Evolutionary conservation across 2,888 invertebrate genomes (phyloP), one percentile per base, ranked within the genome.

Genomic region (Hypercompe scribonia): DNA sequence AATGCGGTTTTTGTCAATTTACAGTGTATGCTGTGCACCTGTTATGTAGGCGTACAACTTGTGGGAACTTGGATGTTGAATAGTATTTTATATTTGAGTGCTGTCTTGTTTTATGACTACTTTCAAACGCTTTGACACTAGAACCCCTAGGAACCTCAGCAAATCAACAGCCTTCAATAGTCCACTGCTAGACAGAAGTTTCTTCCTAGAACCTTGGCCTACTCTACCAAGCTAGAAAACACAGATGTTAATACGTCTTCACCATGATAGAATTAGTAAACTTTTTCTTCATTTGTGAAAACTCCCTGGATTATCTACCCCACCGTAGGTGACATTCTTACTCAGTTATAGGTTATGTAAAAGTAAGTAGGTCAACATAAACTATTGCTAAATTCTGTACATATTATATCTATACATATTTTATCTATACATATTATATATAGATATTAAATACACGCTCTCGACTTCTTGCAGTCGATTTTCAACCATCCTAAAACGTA

Each of bases 1-100:
- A 85, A 78, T 85, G 81, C 76, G 79, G 79, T 82, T 84, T 85
- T 85, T 85, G 82, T 81, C 76, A 70, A 77, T 83, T 79, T 76
- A 79, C 71, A 68, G 54, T 61, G 61, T 28, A 31, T 61, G 31
- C 34, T 68, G 54, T 54, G 34, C 39, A 42, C 11, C 66, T 33
- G 63, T 34, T 46, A 24, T 33, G 42, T n/a, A 65, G 50, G 21
- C 65, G 15, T 36, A 58, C 61, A 18, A 65, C 31, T 72, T 70
- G 28, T 31, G n/a, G n/a, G 34, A 33, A 64, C 36, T 67, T 67
- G n/a, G 61, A 13, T 54, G 36, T 54, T 33, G 24, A 46, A 36
- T 28, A 28, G 36, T 15, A 0, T 68, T n/a, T 36, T 18, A 61
- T 18, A 4, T 61, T 61, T 31, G 28, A n/a, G 13, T 15, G 15